phyloP scores from a whole-genome alignment of 1,140 invertebrate species.

The Bombus polaris region DNA sequence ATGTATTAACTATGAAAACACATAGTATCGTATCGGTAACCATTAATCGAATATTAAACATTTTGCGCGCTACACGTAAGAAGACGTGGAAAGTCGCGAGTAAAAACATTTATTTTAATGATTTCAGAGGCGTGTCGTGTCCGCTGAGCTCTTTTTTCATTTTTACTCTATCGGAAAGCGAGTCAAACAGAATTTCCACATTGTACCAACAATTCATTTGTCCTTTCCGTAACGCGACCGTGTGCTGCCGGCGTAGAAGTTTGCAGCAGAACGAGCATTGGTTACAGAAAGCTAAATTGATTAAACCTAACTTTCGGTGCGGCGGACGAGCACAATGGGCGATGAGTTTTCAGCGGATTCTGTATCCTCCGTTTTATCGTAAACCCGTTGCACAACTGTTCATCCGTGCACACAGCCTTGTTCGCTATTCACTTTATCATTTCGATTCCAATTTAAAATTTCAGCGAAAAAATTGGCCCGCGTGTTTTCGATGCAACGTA shows the following conservation, averaged over 20 bases:
- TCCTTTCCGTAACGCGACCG: constrained; percentile 12
- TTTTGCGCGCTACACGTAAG: not conserved
- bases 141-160: not conserved
- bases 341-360: constrained; percentile 61
- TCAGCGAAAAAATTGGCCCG: not conserved
- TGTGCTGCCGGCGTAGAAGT: constrained; percentile 21
- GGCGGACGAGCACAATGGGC: constrained; percentile 43
- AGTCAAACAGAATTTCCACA: constrained; percentile 2
- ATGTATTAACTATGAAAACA: not conserved
- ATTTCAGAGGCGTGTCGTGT: not conserved
- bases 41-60: not conserved
- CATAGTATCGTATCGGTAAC: not conserved
- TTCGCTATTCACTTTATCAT: constrained; percentile 38
- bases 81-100: not conserved
- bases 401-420: not conserved
- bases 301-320: constrained; percentile 63
- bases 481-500: constrained; percentile 1
- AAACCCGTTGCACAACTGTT: constrained; percentile 45
- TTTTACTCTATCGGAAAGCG: constrained; percentile 1
- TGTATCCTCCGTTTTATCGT: constrained; percentile 45
- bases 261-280: constrained; percentile 39
- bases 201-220: constrained; percentile 46
- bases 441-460: constrained; percentile 52
- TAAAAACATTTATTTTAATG: not conserved
- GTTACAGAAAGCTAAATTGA: constrained; percentile 61